These are phyloP conservation scores for Tauraco hartlaubi DNA, from an alignment of 2,797 vertebrate genomes.

Conservation along the genomic window DNA sequence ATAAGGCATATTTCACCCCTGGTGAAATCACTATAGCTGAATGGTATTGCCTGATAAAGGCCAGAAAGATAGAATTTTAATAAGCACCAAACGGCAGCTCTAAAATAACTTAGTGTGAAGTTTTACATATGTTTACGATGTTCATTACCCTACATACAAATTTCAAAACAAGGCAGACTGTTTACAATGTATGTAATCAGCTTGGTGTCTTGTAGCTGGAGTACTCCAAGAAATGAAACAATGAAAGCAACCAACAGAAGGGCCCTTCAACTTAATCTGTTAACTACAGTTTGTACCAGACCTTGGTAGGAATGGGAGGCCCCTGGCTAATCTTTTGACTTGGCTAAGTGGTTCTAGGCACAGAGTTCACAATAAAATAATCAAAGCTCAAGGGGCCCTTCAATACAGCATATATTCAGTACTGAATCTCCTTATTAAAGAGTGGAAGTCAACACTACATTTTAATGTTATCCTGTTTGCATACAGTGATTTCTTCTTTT, in stretches of 20 bases:
- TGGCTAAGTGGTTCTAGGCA: constrained; percentile 56
- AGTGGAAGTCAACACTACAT: not conserved
- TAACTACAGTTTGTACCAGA: constrained; percentile 44
- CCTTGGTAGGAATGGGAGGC: constrained; percentile 11
- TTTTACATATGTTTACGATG: constrained; percentile 66
- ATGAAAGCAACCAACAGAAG: constrained; percentile 42
- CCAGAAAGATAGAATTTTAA: constrained; percentile 62
- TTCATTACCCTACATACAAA: constrained; percentile 30
- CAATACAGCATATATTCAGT: constrained; percentile 9
- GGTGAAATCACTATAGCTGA: constrained; percentile 60
- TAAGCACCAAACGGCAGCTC: constrained; percentile 9
- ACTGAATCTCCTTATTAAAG: not conserved
- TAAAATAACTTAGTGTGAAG: constrained; percentile 25
- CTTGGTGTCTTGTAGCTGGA: constrained; percentile 39
- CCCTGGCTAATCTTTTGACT: constrained; percentile 57
- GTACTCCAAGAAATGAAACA: constrained; percentile 38
- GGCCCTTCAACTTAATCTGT: constrained; percentile 46
- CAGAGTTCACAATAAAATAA: constrained; percentile 53
- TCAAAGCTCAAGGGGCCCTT: not conserved
- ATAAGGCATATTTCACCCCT: constrained; percentile 53
- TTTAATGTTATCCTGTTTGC: not conserved
- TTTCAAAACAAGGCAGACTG: constrained; percentile 48
- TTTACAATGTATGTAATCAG: constrained; percentile 59
- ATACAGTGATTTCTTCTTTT: not conserved
- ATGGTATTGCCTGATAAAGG: constrained; percentile 27